phyloP scores from a whole-genome alignment of 2,113 vertebrate genomes.

The Anhinga anhinga region DNA sequence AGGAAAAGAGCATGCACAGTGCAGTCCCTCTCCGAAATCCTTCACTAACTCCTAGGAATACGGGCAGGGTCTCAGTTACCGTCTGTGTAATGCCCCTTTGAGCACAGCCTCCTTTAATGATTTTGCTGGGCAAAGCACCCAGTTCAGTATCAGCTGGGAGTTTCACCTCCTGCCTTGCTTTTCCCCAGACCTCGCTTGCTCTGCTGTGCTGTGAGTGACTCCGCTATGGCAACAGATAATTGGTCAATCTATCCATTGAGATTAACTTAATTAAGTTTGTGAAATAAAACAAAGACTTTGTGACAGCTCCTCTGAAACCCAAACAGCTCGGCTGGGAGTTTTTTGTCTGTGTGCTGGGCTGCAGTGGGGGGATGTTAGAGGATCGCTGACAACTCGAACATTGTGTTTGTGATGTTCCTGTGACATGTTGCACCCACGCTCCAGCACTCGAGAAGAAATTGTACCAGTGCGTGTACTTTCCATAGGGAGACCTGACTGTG shows the following conservation, averaged over 20 bases:
- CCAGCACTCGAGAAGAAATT: neutral
- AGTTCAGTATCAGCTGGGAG: neutral
- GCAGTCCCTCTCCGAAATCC: accelerated
- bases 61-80: neutral
- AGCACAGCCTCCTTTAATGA: neutral
- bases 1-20: neutral
- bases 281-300: neutral
- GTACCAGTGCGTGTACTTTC: neutral
- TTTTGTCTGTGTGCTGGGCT: neutral
- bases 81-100: neutral
- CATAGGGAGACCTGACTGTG: neutral
- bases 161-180: neutral
- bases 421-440: neutral
- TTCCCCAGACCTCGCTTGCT: neutral
- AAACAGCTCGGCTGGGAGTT: neutral
- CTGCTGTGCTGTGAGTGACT: neutral
- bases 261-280: neutral
- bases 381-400: neutral
- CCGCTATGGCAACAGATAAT: neutral
- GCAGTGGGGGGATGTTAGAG: neutral
- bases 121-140: neutral
- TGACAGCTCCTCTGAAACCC: neutral
- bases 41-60: neutral
- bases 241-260: neutral
- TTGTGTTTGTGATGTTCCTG: neutral